Evolutionary conservation across 37 sponge, comb jelly and placozoan genomes (phyloP).

Genomic region (Oscarella lobularis): DNA sequence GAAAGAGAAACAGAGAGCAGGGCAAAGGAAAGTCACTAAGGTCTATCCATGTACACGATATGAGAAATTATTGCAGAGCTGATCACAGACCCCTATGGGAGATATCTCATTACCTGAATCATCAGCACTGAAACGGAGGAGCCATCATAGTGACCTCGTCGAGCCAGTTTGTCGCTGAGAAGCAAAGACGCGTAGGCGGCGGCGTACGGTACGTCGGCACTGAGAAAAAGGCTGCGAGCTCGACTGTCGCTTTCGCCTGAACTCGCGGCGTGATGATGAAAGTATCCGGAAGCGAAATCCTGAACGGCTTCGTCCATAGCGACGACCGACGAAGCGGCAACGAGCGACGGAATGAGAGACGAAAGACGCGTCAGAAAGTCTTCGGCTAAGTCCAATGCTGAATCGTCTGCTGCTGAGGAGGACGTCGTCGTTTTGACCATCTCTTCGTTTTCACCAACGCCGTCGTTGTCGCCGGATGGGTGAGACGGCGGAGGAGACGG

Average conservation of each 20-base stretch:
- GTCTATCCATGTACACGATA: too few relatives aligned
- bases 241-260: not conserved
- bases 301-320: not conserved
- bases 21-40: too few relatives aligned
- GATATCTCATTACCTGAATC: too few relatives aligned
- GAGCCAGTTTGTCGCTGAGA: not conserved
- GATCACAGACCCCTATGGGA: too few relatives aligned
- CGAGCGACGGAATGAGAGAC: not conserved
- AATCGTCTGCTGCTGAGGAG: not conserved
- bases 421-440: not conserved
- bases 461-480: not conserved
- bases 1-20: too few relatives aligned
- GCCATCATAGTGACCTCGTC: not conserved
- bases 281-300: not conserved
- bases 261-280: not conserved
- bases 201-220: not conserved
- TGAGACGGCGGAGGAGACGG: too few relatives aligned
- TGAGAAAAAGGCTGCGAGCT: not conserved
- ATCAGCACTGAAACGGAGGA: too few relatives aligned
- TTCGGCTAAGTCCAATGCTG: not conserved
- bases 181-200: not conserved
- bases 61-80: too few relatives aligned
- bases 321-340: not conserved
- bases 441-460: not conserved
- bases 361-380: not conserved